Evolutionary conservation across 2,113 vertebrate genomes (phyloP).

Genomic region (Catagonus wagneri): DNA sequence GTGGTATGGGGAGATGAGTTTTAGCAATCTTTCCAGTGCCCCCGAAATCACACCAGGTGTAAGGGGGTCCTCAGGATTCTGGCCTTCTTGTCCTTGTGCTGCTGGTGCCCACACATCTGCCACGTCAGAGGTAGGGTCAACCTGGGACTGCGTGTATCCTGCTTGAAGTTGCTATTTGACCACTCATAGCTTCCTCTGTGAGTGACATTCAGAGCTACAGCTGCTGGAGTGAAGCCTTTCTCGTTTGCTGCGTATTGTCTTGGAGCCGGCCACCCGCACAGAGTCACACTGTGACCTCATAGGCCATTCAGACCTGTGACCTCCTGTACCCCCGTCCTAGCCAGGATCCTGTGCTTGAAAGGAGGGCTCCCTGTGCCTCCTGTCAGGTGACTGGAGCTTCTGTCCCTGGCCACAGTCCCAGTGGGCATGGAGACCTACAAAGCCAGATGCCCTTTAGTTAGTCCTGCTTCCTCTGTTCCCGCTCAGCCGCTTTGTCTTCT

Average conservation of each 20-base stretch:
- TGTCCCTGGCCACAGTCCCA: conserved; percentile 74
- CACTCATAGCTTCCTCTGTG: background rate
- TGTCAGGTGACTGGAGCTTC: conserved; percentile 65
- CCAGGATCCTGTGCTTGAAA: conserved; percentile 66
- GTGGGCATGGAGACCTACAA: background rate
- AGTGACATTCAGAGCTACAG: conserved; percentile 48
- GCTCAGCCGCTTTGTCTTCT: background rate
- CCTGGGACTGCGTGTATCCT: rapidly evolving
- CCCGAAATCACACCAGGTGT: rapidly evolving
- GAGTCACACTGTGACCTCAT: conserved; percentile 67
- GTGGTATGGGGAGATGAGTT: too few species aligned
- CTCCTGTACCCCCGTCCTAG: conserved; percentile 64
- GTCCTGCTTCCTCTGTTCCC: background rate
- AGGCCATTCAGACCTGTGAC: conserved; percentile 40
- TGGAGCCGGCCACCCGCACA: conserved; percentile 15
- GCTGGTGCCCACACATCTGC: background rate
- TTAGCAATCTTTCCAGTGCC: background rate
- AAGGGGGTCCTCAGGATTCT: background rate
- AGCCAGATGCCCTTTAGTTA: background rate
- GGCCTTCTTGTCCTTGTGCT: background rate
- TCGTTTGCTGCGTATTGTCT: conserved; percentile 57
- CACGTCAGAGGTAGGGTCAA: background rate
- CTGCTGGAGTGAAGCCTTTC: conserved; percentile 40
- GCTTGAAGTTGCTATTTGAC: background rate
- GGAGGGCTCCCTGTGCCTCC: conserved; percentile 28